These are phyloP conservation scores for Thaumatotibia leucotreta DNA, from an alignment of 1,140 invertebrate species.

Conservation along the genomic window DNA sequence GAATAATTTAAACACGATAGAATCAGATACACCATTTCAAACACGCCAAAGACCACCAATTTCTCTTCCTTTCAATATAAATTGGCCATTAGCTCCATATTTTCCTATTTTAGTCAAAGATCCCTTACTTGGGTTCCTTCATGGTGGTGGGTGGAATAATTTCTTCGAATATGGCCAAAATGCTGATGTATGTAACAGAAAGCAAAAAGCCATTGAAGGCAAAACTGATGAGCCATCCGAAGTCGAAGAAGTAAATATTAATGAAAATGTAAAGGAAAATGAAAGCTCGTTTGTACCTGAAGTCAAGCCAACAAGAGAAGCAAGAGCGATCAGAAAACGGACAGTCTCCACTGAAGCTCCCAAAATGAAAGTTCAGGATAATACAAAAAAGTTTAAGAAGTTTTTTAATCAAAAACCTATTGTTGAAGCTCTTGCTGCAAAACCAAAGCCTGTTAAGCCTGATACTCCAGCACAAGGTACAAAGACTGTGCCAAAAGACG, in stretches of 20 bases:
- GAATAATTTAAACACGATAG: conserved; percentile 22
- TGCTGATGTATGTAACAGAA: conserved; percentile 70
- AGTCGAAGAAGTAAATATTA: conserved; percentile 8
- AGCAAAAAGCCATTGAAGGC: conserved; percentile 40
- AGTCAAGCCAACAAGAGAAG: conserved; percentile 35
- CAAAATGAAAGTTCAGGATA: conserved; percentile 24
- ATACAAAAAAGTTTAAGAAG: conserved; percentile 37
- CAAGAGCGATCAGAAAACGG: conserved; percentile 47
- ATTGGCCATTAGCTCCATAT: conserved; percentile 67
- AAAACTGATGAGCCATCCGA: conserved; percentile 23
- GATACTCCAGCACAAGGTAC: conserved; percentile 25
- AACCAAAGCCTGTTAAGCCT: conserved; percentile 31
- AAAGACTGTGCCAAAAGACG: conserved; percentile 29
- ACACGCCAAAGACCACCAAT: conserved; percentile 39
- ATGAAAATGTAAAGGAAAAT: conserved; percentile 23
- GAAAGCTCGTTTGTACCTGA: conserved; percentile 16
- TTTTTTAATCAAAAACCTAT: conserved; percentile 38
- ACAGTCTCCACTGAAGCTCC: conserved; percentile 30
- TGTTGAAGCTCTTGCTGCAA: conserved; percentile 20
- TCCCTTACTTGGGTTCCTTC: conserved; percentile 69
- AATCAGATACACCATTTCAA: conserved; percentile 26
- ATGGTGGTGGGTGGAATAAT: conserved; percentile 70
- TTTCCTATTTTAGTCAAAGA: conserved; percentile 78
- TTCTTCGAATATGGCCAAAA: conserved; percentile 78
- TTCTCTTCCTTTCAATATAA: conserved; percentile 45